A percentile compares a stretch with the other conserved stretches of the same genome.
These are phyloP conservation scores for Sula dactylatra DNA, from an alignment of 2,113 vertebrate genomes.

Conservation along the genomic window DNA sequence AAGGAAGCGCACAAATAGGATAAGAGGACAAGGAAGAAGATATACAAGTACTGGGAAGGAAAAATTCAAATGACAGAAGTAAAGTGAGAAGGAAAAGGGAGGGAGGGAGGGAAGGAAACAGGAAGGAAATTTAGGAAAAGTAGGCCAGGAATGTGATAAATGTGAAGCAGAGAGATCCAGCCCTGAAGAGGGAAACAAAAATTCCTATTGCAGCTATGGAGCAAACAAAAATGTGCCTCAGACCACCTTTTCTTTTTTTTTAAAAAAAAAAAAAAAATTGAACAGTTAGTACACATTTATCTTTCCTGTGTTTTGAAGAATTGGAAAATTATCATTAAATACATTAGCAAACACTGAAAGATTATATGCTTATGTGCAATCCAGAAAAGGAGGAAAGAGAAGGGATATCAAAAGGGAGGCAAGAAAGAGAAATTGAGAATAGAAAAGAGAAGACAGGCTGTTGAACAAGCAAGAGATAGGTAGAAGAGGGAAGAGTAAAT, in stretches of 20 bases:
- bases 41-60: not conserved
- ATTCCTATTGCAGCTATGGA: not conserved
- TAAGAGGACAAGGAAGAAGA: not conserved
- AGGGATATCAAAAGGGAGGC: not conserved
- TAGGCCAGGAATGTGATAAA: not conserved
- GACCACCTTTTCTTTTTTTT: not conserved
- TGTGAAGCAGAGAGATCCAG: not conserved
- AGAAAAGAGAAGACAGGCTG: not conserved
- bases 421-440: not conserved
- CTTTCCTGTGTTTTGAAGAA: not conserved
- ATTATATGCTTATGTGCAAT: not conserved
- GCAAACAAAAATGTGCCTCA: not conserved
- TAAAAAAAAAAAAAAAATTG: not conserved
- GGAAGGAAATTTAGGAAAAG: not conserved
- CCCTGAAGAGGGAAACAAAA: not conserved
- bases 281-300: not conserved
- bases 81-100: not conserved
- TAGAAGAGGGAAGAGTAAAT: not conserved
- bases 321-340: not conserved
- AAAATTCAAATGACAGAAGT: not conserved
- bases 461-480: not conserved
- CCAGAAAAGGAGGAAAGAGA: not conserved
- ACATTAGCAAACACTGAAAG: not conserved
- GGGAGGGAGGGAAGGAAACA: too few relatives aligned
- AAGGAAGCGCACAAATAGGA: not conserved